Percentiles rank a stretch among this genome's conserved stretches.
Conservation (phyloP, 2,797 vertebrate species). For the Sebastiscus albofasciatus region DNA sequence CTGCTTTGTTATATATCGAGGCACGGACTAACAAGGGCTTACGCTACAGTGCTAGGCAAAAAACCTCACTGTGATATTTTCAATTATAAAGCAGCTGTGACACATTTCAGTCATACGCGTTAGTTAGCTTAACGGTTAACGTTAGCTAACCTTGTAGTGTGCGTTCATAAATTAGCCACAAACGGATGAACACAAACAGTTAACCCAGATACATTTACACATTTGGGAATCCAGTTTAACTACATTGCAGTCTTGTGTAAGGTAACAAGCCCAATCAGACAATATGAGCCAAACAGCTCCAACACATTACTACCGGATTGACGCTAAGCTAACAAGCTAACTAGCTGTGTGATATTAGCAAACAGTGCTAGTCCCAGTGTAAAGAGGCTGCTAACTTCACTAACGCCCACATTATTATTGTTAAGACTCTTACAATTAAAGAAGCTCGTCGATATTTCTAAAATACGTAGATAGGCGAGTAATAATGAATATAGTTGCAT, state of each 20-base stretch:
- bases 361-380: constrained; percentile 16
- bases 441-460: rapidly evolving
- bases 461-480: not conserved
- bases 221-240: rapidly evolving
- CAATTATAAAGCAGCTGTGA: not conserved
- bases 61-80: not conserved
- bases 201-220: not conserved
- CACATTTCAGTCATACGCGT: not conserved
- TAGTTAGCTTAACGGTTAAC: constrained; percentile 28
- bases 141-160: constrained; percentile 35
- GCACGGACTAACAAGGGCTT: rapidly evolving
- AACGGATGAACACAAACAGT: not conserved
- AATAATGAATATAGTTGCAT: not conserved
- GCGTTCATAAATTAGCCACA: not conserved
- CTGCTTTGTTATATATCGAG: not conserved
- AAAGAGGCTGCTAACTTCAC: not conserved
- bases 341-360: constrained; percentile 30
- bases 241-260: rapidly evolving
- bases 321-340: constrained; percentile 57
- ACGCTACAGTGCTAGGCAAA: not conserved
- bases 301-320: constrained; percentile 23
- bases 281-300: not conserved
- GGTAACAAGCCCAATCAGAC: not conserved
- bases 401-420: not conserved
- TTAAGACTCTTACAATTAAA: not conserved